Percentiles rank a stretch among this genome's conserved stretches.
These are phyloP conservation scores for Agriopis leucophaearia DNA, from an alignment of 2,888 invertebrate genomes.

Conservation along the genomic window DNA sequence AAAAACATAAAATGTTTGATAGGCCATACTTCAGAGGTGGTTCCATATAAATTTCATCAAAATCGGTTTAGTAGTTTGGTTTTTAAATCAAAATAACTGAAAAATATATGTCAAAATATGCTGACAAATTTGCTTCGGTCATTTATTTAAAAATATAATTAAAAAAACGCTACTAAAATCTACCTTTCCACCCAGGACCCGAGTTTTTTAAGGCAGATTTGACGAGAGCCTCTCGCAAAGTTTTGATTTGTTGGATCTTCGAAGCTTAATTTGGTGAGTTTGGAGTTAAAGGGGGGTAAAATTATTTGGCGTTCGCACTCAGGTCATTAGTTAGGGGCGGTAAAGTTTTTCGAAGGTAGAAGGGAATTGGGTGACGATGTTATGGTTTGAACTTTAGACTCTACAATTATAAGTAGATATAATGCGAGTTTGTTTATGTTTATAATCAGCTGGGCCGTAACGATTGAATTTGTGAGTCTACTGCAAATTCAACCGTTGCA, in stretches of 20 bases:
- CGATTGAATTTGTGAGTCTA: neutral
- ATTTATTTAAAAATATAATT: too few relatives aligned
- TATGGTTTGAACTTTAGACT: neutral
- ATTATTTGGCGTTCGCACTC: constrained; percentile 28
- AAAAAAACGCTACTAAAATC: constrained; percentile 25
- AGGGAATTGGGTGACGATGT: constrained; percentile 7
- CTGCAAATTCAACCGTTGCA: too few relatives aligned
- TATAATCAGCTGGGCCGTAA: too few relatives aligned
- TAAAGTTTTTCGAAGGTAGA: constrained; percentile 3
- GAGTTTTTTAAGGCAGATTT: constrained; percentile 47
- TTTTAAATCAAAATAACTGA: too few relatives aligned
- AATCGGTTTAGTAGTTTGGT: too few relatives aligned
- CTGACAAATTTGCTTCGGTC: too few relatives aligned
- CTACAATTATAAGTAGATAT: neutral
- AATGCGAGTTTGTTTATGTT: neutral
- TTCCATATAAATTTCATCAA: too few relatives aligned
- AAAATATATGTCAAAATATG: too few relatives aligned
- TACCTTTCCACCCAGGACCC: constrained; percentile 36
- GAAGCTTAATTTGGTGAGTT: constrained; percentile 39
- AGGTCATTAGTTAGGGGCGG: constrained; percentile 29
- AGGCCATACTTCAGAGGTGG: too few relatives aligned
- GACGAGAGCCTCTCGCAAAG: constrained; percentile 44
- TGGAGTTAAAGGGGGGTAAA: constrained; percentile 31
- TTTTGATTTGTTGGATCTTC: constrained; percentile 46
- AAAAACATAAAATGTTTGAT: too few relatives aligned